Percentiles rank a stretch among this genome's conserved stretches.
These are phyloP conservation scores for Rhizomys pruinosus DNA, from an alignment of 2,113 vertebrate genomes.

Conservation along the genomic window DNA sequence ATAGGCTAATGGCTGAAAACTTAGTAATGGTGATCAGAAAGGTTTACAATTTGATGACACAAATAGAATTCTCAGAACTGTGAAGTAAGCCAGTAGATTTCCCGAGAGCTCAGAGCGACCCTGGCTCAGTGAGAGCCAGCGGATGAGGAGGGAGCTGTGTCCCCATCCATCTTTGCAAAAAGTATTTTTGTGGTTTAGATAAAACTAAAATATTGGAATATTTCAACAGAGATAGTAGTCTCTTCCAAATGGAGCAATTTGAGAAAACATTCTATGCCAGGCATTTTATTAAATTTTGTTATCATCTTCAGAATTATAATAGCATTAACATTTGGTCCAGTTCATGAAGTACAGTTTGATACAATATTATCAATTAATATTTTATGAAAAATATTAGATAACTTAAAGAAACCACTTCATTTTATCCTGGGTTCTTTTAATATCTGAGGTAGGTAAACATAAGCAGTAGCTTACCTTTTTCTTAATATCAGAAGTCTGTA, in stretches of 20 bases:
- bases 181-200: too few species aligned
- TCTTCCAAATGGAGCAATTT: neutral
- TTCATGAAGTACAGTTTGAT: conserved; percentile 5
- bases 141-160: too few species aligned
- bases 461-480: neutral
- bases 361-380: conserved; percentile 43
- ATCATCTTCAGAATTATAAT: conserved; percentile 42
- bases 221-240: too few species aligned
- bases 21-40: too few species aligned
- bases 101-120: too few species aligned
- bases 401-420: conserved; percentile 19
- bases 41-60: too few species aligned
- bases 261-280: neutral
- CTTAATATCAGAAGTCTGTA: neutral
- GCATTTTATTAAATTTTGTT: conserved; percentile 7
- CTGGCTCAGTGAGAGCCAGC: too few species aligned
- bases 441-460: neutral
- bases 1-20: too few species aligned
- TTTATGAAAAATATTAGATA: conserved; percentile 31
- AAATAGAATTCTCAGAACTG: too few species aligned
- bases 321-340: conserved; percentile 18
- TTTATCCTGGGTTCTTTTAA: conserved; percentile 26
- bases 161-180: too few species aligned
- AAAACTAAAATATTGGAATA: too few species aligned
- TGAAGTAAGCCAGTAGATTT: too few species aligned